phyloP scores from a whole-genome alignment of 2,113 vertebrate species.

The Genyomyrus donnyi region DNA sequence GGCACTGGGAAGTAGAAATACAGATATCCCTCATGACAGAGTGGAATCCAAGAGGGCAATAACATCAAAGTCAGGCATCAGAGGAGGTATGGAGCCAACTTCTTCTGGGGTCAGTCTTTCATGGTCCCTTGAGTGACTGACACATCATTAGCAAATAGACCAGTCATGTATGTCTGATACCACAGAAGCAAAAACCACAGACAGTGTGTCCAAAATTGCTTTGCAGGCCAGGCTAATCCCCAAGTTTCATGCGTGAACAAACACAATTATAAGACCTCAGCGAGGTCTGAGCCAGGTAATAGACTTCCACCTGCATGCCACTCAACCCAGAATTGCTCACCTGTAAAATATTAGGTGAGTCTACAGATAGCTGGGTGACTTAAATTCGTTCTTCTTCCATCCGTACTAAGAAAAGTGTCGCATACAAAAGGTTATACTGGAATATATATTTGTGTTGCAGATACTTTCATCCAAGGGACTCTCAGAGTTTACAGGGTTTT shows the following conservation, averaged over 20 bases:
- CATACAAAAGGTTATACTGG: not conserved
- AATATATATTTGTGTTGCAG: not conserved
- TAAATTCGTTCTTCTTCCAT: not conserved
- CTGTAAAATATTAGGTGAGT: not conserved
- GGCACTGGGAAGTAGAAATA: not conserved
- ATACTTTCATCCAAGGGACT: not conserved
- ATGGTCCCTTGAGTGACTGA: not conserved
- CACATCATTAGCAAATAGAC: not conserved
- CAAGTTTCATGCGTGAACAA: not conserved
- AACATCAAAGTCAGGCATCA: not conserved
- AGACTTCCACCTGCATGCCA: not conserved
- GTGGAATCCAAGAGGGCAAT: not conserved
- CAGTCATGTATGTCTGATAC: not conserved
- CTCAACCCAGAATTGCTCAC: not conserved
- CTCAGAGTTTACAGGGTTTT: not conserved
- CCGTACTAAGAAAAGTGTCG: not conserved
- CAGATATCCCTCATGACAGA: not conserved
- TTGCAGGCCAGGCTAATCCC: not conserved
- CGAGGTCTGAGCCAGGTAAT: not conserved
- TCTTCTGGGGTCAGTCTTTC: not conserved
- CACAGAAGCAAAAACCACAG: not conserved
- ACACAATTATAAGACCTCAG: not conserved
- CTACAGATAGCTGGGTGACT: not conserved
- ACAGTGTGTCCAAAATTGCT: not conserved
- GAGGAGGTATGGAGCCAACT: not conserved